Evolutionary conservation across 2,797 vertebrate genomes (phyloP), one percentile per base, ranked within the genome.

Genomic region (Pempheris klunzingeri): DNA sequence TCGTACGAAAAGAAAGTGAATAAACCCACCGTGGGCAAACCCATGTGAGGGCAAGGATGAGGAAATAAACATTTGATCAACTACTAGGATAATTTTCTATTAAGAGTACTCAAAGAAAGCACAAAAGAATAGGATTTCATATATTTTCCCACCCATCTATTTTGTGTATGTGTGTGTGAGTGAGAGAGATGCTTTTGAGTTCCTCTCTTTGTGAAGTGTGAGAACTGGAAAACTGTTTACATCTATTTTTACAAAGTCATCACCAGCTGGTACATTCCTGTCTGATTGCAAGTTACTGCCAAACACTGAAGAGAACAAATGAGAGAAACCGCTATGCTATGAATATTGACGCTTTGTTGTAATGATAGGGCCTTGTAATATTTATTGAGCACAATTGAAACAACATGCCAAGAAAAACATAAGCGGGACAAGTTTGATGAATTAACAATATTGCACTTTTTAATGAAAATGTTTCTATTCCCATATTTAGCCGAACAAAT

Each of bases 1-100:
- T 94, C 97, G 1, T 99, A 99, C 0, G 96, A 98, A 92, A 97
- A 98, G 93, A 99, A 99, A 93, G 94, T 97, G 60, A 90, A 64
- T 76, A 95, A 93, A 87, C 87, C 91, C 30, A 82, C 87, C 0
- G 64, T 58, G 18, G 73, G 75, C 50, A 95, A 95, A 85, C 93
- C 93, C 36, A 86, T 94, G 92, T 95, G 90, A 95, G 81, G 72
- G 78, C 3, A 20, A 80, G 78, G 82, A 78, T 14, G 39, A 67
- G 71, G 77, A 88, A 60, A 86, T 30, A 77, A 91, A 90, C 91
- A 87, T 88, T 89, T 84, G 80, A 85, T 85, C 86, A 76, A 77
- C 77, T 57, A 68, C 87, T 71, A 81, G 79, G 89, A 91, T 89
- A 32, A 83, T 93, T 93, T 93, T 93, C 72, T 91, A 90, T 90